These are phyloP conservation scores for Gallinago media DNA, from an alignment of 2,113 vertebrate genomes.

Conservation along the genomic window DNA sequence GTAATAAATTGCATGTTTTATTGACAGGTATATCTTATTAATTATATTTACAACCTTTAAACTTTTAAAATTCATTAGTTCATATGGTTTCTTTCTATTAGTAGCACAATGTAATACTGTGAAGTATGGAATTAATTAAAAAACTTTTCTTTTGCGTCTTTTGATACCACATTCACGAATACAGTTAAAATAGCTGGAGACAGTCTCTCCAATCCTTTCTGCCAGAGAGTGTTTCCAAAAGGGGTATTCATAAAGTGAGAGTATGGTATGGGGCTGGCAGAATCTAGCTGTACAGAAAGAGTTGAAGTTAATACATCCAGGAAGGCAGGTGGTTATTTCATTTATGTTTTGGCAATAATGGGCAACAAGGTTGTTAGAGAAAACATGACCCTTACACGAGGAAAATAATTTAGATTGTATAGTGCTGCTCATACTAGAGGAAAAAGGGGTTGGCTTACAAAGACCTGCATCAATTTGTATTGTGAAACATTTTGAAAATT, in stretches of 20 bases:
- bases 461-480: background rate
- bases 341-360: background rate
- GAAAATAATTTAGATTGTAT: background rate
- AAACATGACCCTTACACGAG: background rate
- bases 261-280: background rate
- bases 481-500: background rate
- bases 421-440: background rate
- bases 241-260: background rate
- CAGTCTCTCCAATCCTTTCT: background rate
- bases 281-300: background rate
- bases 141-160: background rate
- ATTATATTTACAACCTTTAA: background rate
- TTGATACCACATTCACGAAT: background rate
- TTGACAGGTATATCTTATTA: background rate
- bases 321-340: background rate
- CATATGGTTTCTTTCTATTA: background rate
- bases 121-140: background rate
- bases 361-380: background rate
- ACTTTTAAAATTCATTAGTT: background rate
- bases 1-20: conserved; percentile 49
- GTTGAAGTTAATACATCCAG: background rate
- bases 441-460: background rate
- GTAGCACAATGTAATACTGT: background rate
- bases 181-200: background rate
- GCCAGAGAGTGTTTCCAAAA: background rate